Conservation (phyloP, 2,113 vertebrate genomes). For the Crotalus tigris region DNA sequence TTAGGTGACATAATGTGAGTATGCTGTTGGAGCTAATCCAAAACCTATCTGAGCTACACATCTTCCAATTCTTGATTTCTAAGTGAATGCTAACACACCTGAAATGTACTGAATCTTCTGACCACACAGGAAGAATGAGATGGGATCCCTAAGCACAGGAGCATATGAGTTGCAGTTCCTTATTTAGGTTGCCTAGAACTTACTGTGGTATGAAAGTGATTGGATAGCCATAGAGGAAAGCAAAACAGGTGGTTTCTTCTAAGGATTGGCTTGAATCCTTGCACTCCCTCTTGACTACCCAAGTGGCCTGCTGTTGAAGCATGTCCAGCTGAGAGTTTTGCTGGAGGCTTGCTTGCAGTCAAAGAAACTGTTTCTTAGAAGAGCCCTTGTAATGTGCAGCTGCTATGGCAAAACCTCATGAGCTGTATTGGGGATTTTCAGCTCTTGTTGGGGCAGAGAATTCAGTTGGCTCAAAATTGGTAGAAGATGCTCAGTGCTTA, state of each 20-base stretch:
- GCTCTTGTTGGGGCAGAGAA: neutral
- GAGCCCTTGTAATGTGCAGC: neutral
- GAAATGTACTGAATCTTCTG: neutral
- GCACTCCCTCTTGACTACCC: neutral
- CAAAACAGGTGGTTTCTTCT: neutral
- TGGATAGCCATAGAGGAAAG: neutral
- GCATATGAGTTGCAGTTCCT: neutral
- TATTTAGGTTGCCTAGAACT: neutral
- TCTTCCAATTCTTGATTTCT: neutral
- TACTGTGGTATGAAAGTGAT: neutral
- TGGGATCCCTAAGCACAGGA: neutral
- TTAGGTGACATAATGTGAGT: neutral
- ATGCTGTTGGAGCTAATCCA: neutral
- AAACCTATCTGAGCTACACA: neutral
- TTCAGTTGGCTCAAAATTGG: neutral
- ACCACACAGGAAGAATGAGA: neutral
- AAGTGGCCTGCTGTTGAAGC: neutral
- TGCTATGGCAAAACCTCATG: neutral
- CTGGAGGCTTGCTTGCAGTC: neutral
- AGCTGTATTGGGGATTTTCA: neutral
- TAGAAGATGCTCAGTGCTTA: neutral
- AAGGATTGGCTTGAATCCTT: neutral
- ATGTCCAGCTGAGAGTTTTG: neutral
- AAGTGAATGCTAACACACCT: neutral
- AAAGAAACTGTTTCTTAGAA: neutral